phyloP scores from a whole-genome alignment of 1,140 invertebrate genomes.

The Dryas iulia region DNA sequence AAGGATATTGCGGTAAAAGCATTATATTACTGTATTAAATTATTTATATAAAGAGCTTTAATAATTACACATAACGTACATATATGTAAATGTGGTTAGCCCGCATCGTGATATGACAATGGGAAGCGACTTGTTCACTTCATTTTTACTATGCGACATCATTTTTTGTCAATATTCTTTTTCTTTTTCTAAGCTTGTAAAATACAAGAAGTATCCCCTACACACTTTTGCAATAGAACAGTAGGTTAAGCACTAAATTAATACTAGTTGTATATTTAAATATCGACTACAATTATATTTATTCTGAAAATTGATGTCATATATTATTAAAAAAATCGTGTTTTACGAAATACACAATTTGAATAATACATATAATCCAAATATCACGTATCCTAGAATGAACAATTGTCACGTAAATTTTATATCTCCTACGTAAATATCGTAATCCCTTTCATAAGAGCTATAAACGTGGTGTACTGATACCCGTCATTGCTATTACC shows the following conservation, averaged over 20 bases:
- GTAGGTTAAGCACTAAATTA: no score
- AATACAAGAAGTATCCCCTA: no score
- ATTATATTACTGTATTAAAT: neutral
- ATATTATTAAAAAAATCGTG: no score
- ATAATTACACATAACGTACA: neutral
- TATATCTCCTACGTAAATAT: slow-evolving; percentile 48
- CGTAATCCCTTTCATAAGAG: slow-evolving; percentile 55
- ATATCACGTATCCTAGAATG: slow-evolving; percentile 11
- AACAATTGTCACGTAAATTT: slow-evolving; percentile 36
- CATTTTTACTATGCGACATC: no score
- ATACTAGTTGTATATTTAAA: no score
- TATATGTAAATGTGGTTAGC: neutral
- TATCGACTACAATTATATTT: no score
- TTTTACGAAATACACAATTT: no score
- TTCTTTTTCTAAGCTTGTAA: no score
- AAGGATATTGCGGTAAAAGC: neutral
- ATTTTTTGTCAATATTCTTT: no score
- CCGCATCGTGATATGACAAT: neutral
- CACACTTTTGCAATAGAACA: no score
- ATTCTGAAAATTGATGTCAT: no score
- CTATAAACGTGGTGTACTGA: slow-evolving; percentile 51
- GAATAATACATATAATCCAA: neutral
- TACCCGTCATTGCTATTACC: slow-evolving; percentile 57
- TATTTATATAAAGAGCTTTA: neutral
- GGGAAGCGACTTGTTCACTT: no score